Base-by-base conservation (phyloP, 2,888 invertebrate species). In the Limnephilus rhombicus region DNA sequence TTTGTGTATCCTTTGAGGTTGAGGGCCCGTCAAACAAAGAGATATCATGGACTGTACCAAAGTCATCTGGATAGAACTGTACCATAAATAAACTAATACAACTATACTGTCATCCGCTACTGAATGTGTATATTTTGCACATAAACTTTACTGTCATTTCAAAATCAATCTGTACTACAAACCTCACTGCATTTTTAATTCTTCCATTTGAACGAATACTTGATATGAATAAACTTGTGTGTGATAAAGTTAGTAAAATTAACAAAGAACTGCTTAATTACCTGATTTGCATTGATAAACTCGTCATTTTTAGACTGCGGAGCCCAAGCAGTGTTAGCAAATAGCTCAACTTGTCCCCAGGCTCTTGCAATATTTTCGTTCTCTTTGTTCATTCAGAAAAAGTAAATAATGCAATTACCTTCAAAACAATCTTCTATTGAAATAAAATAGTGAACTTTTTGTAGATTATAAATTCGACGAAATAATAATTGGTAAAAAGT, bases 371-470 rank as follows among this genome's bases (percentile, higher is more conserved):
- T 29, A 45, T 82, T 90, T 90, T 90, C 90, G 31, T 82, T 45
- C 49, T 90, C 90, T 45, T 90, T 49, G 82, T 90, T 82, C 90
- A 90, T 90, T 90, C 49, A 90, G 90, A 82, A 90, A 13, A 29
- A 82, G 15, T 80, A 89, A 34, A 88, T 29, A 34, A 15, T 31
- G n/a, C 37, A 83, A 34, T 83, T 83, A 83, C 37, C 37, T 5
- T 83, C 34, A 34, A 83, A 83, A 34, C 18, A 83, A 31, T 15
- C 13, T 83, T 83, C 18, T 53, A 53, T 53, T 53, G 68, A 24
- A 68, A 68, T 68, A 68, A 68, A 68, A n/a, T 53, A 68, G 24
- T 2, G 7, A 9, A 1, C 24, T 68, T 18, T 68, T 68, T 68
- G 24, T 24, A 24, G 24, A 24, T 68, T 24, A 68, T n/a, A 24